Conservation (phyloP, 2,113 vertebrate species). For the Sebastes fasciatus region DNA sequence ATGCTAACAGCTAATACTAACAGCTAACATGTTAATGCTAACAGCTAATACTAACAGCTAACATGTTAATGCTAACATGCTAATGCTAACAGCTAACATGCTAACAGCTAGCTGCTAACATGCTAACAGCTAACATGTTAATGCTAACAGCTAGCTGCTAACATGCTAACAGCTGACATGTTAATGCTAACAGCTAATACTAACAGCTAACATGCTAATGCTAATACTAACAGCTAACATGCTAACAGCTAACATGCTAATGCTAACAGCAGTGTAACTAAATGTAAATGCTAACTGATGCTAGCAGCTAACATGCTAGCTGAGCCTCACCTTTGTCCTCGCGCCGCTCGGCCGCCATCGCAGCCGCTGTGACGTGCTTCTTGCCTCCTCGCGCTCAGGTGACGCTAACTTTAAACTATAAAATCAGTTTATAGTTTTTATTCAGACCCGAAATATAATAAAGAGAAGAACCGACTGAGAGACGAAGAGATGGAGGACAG, state of each 20-base stretch:
- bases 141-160: too few relatives aligned
- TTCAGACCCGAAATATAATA: background rate
- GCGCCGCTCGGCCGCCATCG: conserved; percentile 78
- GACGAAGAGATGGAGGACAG: conserved; percentile 44
- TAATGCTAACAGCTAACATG: background rate
- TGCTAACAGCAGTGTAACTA: background rate
- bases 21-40: too few relatives aligned
- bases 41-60: too few relatives aligned
- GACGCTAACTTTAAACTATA: background rate
- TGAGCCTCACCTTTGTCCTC: conserved; percentile 74
- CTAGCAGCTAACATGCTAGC: conserved; percentile 38
- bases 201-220: too few relatives aligned
- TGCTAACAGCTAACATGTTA: background rate
- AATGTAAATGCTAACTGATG: background rate
- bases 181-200: too few relatives aligned
- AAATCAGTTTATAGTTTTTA: accelerated
- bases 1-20: too few relatives aligned
- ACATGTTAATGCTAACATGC: too few relatives aligned
- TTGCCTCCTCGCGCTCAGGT: background rate
- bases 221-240: too few relatives aligned
- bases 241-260: too few relatives aligned
- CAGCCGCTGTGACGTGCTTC: conserved; percentile 16
- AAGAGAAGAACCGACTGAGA: accelerated
- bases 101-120: conserved; percentile 33
- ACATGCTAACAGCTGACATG: conserved; percentile 33